Conservation (phyloP, 30 jellyfish, hydroid and myxozoan genomes). For the Hydra vulgaris region DNA sequence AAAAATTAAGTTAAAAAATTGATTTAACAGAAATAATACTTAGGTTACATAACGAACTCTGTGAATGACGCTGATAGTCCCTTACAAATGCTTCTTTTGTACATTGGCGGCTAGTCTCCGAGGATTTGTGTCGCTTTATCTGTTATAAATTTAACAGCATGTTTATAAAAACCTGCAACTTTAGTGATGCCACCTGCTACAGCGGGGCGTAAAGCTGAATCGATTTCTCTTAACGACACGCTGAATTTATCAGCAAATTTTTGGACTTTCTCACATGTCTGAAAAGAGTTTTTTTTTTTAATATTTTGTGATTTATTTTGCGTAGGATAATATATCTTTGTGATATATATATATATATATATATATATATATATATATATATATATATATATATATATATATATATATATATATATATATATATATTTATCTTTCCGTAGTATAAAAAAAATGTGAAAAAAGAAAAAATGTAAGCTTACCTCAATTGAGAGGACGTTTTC, state of each 20-base stretch:
- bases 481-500: neutral
- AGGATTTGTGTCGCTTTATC: neutral
- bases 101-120: neutral
- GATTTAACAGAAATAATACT: too few relatives aligned
- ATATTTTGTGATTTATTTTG: too few relatives aligned
- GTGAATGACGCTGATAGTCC: too few relatives aligned
- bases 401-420: too few relatives aligned
- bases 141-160: constrained; percentile 2
- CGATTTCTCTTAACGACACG: constrained; percentile 1
- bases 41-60: too few relatives aligned
- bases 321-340: too few relatives aligned
- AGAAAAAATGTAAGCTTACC: neutral
- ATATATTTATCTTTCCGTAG: too few relatives aligned
- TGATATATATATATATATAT: too few relatives aligned
- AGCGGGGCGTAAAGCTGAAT: constrained; percentile 5
- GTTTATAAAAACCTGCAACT: neutral
- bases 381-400: too few relatives aligned
- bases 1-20: too few relatives aligned
- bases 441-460: too few relatives aligned
- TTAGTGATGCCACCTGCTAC: constrained; percentile 19
- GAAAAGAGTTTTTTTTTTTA: neutral
- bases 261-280: constrained; percentile 12
- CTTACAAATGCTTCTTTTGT: neutral
- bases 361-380: too few relatives aligned
- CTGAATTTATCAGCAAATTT: constrained; percentile 6